Evolutionary conservation across 2,113 vertebrate species (phyloP).

Genomic region (Chaenocephalus aceratus): DNA sequence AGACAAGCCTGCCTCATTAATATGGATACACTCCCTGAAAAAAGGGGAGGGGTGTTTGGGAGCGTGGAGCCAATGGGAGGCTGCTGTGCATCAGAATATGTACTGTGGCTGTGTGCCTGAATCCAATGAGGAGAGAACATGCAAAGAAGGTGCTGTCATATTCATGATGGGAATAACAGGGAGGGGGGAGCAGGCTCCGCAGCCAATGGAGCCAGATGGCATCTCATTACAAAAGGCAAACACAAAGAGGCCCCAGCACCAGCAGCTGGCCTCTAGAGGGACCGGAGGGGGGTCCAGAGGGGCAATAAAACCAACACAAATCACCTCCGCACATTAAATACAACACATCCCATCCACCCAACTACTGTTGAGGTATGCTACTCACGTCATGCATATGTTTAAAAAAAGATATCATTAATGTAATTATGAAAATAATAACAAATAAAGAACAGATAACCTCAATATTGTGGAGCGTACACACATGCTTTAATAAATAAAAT

Average conservation of each 20-base stretch:
- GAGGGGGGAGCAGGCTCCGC: slow-evolving; percentile 79
- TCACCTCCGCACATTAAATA: slow-evolving; percentile 26
- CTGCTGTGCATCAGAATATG: slow-evolving; percentile 53
- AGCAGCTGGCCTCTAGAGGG: slow-evolving; percentile 72
- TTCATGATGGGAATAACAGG: slow-evolving; percentile 80
- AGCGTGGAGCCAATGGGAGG: slow-evolving; percentile 66
- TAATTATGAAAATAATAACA: background rate
- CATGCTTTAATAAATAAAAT: background rate
- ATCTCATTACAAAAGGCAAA: slow-evolving; percentile 81
- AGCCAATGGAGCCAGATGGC: slow-evolving; percentile 82
- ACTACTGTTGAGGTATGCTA: slow-evolving; percentile 26
- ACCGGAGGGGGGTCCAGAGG: slow-evolving; percentile 32
- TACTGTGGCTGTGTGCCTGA: slow-evolving; percentile 24
- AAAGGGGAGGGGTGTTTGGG: slow-evolving; percentile 47
- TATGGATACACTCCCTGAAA: slow-evolving; percentile 59
- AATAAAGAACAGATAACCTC: background rate
- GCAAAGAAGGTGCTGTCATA: slow-evolving; percentile 59
- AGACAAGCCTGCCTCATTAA: slow-evolving; percentile 80
- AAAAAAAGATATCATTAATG: background rate
- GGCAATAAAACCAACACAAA: slow-evolving; percentile 46
- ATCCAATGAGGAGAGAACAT: slow-evolving; percentile 61
- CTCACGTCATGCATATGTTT: slow-evolving; percentile 7
- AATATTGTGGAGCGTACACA: background rate
- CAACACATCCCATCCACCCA: slow-evolving; percentile 15
- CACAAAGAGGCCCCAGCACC: slow-evolving; percentile 69